Evolutionary conservation across 2,888 invertebrate genomes (phyloP).

Genomic region (Lasioglossum pauxillum): DNA sequence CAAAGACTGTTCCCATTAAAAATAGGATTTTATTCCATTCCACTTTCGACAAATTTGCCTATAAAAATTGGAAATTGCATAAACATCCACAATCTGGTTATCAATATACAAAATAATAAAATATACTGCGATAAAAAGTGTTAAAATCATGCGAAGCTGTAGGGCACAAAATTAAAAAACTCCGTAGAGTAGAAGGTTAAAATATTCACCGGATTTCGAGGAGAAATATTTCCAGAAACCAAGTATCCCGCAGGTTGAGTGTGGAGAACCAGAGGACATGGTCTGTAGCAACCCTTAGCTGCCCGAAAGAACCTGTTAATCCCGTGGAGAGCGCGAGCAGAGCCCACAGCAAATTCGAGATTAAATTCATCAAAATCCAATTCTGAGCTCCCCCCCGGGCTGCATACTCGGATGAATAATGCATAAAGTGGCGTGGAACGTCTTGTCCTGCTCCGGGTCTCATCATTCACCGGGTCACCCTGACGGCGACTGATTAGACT

Average conservation of each 20-base stretch:
- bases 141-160: background rate
- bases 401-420: conserved; percentile 80
- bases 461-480: conserved; percentile 71
- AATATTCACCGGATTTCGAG: background rate
- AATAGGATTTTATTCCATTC: too few species aligned
- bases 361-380: conserved; percentile 84
- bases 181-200: background rate
- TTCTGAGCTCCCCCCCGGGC: conserved; percentile 77
- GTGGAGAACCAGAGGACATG: background rate
- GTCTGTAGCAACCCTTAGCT: background rate
- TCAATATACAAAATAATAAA: too few species aligned
- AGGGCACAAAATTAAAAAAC: background rate
- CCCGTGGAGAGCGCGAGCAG: conserved; percentile 62
- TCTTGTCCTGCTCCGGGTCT: conserved; percentile 58
- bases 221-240: background rate
- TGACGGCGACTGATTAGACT: conserved; percentile 75
- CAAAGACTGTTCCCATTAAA: too few species aligned
- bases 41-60: too few species aligned
- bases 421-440: conserved; percentile 76
- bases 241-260: background rate
- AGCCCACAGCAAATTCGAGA: conserved; percentile 81
- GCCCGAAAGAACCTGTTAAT: conserved; percentile 78
- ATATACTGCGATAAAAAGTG: too few species aligned
- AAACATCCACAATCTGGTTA: too few species aligned
- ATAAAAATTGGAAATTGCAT: too few species aligned